Conservation (phyloP, 2,888 invertebrate genomes). For the Dichetophora obliterata region DNA sequence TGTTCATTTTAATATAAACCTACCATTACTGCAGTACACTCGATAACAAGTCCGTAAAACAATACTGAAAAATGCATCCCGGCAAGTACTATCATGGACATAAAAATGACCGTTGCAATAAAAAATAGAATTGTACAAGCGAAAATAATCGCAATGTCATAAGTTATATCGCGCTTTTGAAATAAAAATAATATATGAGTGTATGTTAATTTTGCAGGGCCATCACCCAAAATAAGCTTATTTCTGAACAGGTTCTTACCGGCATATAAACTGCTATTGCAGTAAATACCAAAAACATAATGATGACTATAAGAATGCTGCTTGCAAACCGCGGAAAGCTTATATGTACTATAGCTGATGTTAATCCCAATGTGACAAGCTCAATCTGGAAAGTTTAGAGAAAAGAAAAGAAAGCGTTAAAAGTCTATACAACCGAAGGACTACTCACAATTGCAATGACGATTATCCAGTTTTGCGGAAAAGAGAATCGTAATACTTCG, state of each 20-base stretch:
- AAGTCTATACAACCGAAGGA: no score
- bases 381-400: constrained; percentile 57
- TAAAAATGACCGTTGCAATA: constrained; percentile 54
- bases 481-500: constrained; percentile 52
- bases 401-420: background rate
- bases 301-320: constrained; percentile 49
- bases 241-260: constrained; percentile 46
- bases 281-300: constrained; percentile 49
- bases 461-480: constrained; percentile 52
- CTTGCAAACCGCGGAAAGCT: constrained; percentile 41
- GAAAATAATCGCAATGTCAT: constrained; percentile 60
- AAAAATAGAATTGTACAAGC: constrained; percentile 58
- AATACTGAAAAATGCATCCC: background rate
- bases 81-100: constrained; percentile 31
- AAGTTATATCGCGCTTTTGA: constrained; percentile 58
- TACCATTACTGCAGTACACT: background rate
- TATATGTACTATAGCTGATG: constrained; percentile 41
- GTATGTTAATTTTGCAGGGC: background rate
- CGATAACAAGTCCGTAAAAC: background rate
- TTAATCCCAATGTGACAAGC: constrained; percentile 50
- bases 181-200: constrained; percentile 3
- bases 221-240: no score
- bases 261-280: constrained; percentile 52
- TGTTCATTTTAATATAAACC: no score
- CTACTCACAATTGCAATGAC: constrained; percentile 55